Conservation (phyloP, 2,113 vertebrate genomes). For the Ictalurus punctatus region DNA sequence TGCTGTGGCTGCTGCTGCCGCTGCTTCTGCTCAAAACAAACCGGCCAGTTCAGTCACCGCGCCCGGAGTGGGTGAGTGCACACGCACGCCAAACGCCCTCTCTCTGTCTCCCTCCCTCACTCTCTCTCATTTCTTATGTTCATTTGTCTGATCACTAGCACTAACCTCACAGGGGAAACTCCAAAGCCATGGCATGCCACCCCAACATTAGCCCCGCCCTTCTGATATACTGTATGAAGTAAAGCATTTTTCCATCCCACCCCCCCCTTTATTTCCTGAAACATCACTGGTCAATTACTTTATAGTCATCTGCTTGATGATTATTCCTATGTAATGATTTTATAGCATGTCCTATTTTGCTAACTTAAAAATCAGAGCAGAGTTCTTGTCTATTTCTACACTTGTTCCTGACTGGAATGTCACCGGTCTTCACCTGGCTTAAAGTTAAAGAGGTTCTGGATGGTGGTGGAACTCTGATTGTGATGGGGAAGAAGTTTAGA, state of each 20-base stretch:
- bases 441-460: no score
- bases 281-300: neutral
- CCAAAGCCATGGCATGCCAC: neutral
- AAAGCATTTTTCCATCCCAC: neutral
- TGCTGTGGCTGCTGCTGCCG: slow-evolving; percentile 71
- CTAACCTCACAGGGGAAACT: slow-evolving; percentile 14
- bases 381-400: neutral
- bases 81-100: slow-evolving; percentile 63
- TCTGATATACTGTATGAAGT: neutral
- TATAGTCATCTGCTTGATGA: neutral
- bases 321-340: neutral
- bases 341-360: neutral
- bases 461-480: no score
- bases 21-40: slow-evolving; percentile 80
- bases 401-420: neutral
- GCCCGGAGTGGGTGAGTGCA: slow-evolving; percentile 81
- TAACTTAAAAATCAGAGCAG: neutral
- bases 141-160: neutral
- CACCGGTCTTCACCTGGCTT: neutral
- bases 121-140: neutral
- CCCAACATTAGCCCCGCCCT: neutral
- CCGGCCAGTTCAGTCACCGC: slow-evolving; percentile 78
- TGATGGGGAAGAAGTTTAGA: neutral
- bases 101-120: slow-evolving; percentile 33
- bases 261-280: neutral